Conservation (phyloP, 2,888 invertebrate species). For the Nomada lathburiana region DNA sequence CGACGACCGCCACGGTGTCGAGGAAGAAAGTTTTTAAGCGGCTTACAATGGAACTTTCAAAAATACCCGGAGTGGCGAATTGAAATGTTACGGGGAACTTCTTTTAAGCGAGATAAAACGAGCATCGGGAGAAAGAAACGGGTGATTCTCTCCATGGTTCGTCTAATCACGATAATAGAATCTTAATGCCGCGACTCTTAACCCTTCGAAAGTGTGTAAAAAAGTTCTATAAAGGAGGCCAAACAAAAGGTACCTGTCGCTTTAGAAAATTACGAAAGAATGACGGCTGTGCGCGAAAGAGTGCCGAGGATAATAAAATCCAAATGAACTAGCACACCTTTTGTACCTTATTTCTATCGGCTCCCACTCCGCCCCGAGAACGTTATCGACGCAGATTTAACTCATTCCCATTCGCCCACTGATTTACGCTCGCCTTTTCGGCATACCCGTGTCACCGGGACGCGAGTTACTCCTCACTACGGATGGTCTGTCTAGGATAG, state of each 20-base stretch:
- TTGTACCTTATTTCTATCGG: constrained; percentile 24
- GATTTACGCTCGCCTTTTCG: constrained; percentile 27
- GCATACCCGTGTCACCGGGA: constrained; percentile 24
- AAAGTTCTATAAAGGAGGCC: constrained; percentile 44
- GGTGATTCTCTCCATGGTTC: constrained; percentile 11
- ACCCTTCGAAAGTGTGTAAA: constrained; percentile 39
- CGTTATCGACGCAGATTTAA: constrained; percentile 37
- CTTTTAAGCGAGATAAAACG: constrained; percentile 16
- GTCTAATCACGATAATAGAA: constrained; percentile 67
- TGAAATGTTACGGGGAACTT: background rate
- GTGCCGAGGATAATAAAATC: constrained; percentile 30
- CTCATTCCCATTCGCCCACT: constrained; percentile 20
- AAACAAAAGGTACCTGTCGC: constrained; percentile 42
- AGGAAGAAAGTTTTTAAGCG: background rate
- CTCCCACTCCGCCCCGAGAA: background rate
- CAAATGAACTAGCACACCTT: constrained; percentile 44
- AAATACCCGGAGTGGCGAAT: background rate
- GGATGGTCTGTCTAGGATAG: background rate
- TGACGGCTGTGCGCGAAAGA: background rate
- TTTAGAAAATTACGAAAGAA: constrained; percentile 60
- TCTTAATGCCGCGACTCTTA: constrained; percentile 58
- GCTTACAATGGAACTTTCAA: constrained; percentile 11
- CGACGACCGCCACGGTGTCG: background rate
- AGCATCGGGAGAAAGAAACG: constrained; percentile 11
- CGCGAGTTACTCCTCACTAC: constrained; percentile 24